A percentile compares a stretch with the other conserved stretches of the same genome.
Conservation (phyloP, 2,113 vertebrate genomes). For the Eretmochelys imbricata region DNA sequence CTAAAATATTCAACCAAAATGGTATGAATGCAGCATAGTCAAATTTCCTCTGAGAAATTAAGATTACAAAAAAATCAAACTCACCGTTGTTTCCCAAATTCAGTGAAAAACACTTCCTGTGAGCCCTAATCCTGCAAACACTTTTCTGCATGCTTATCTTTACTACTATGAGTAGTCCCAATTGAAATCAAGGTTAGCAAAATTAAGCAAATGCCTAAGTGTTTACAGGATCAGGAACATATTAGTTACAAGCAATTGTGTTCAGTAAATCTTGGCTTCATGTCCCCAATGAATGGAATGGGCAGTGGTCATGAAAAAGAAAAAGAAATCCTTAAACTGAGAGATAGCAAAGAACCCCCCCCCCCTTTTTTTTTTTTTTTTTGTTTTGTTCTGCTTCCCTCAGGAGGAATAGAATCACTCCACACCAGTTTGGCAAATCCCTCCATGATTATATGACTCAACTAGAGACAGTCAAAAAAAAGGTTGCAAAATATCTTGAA, state of each 20-base stretch:
- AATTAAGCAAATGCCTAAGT: not conserved
- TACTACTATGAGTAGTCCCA: accelerated
- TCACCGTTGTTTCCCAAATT: not conserved
- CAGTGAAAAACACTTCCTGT: not conserved
- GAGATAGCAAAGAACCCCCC: not conserved
- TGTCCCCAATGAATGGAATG: not conserved
- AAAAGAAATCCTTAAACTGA: not conserved
- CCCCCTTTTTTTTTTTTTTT: not conserved
- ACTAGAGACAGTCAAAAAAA: not conserved
- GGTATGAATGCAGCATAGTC: not conserved
- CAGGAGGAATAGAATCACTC: not conserved
- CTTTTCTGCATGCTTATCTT: accelerated
- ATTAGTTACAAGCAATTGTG: not conserved
- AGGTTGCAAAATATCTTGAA: not conserved
- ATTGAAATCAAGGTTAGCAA: not conserved
- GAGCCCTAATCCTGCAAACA: accelerated
- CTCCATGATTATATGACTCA: not conserved
- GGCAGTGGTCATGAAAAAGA: not conserved
- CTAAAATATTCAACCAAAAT: not conserved
- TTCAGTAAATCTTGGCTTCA: not conserved
- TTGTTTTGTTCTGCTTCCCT: not conserved
- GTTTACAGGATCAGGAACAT: not conserved
- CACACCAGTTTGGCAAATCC: not conserved
- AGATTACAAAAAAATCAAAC: not conserved
- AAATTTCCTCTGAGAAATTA: not conserved